phyloP scores from a whole-genome alignment of 2,113 vertebrate genomes.

The Heteronetta atricapilla region DNA sequence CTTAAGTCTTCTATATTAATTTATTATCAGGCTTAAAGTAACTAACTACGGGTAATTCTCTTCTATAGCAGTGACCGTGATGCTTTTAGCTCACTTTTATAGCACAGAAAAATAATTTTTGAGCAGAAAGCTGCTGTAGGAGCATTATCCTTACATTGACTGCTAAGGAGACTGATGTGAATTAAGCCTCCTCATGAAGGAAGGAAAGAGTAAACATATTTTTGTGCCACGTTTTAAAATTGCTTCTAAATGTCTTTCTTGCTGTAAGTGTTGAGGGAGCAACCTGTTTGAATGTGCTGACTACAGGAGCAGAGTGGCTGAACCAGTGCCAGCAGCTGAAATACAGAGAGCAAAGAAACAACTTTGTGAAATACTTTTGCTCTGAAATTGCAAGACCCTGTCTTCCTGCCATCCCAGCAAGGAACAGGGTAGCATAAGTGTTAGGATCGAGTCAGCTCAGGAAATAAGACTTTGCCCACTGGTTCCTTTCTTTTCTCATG shows the following conservation, averaged over 20 bases:
- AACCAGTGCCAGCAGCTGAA: fast-evolving
- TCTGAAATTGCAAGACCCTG: not conserved
- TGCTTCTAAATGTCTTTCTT: not conserved
- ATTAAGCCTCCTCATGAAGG: not conserved
- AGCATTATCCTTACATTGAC: not conserved
- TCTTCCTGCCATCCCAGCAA: not conserved
- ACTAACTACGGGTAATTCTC: fast-evolving
- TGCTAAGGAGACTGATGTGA: not conserved
- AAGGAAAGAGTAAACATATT: not conserved
- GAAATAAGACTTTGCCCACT: not conserved
- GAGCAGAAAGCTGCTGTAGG: not conserved
- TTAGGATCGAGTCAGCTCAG: not conserved
- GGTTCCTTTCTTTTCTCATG: not conserved
- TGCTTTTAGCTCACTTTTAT: not conserved
- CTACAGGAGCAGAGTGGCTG: fast-evolving
- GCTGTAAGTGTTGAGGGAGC: not conserved
- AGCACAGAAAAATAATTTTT: not conserved
- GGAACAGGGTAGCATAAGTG: not conserved
- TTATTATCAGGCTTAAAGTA: fast-evolving
- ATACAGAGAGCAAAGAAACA: not conserved
- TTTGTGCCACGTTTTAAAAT: not conserved
- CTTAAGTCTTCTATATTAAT: not conserved
- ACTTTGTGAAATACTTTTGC: not conserved
- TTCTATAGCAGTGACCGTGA: not conserved
- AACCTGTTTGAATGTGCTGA: fast-evolving